Base-by-base conservation (phyloP, 1,140 invertebrate genomes). In the Sinella curviseta region DNA sequence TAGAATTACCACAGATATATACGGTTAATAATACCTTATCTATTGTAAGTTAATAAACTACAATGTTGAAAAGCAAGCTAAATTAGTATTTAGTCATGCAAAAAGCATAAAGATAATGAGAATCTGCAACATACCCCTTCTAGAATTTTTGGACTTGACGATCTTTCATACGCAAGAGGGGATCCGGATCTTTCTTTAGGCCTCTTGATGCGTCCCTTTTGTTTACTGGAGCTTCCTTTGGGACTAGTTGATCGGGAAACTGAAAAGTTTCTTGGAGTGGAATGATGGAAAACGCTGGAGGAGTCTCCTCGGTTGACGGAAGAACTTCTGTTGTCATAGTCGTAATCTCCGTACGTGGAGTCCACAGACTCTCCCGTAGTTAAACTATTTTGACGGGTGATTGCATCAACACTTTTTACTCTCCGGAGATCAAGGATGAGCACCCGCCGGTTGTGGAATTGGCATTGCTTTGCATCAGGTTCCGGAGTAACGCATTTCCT, bases 401-500 rank as follows among this genome's bases (percentile, higher is more conserved):
- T 77, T 0, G 76, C 78, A 77, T 84, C 83, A 0, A 84, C 78
- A 65, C 83, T 84, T 76, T 81, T 82, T 16, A 84, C 81, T 17
- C 79, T 16, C 36, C 83, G 24, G 67, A 84, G 60, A 70, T 84
- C 83, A 28, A 84, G 36, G 75, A 84, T 81, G 12, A 84, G 33
- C 14, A 82, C 78, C 70, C 83, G 35, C 26, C 83, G 60, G 26
- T 78, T 33, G 24, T 84, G 79, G 57, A 82, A 82, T 28, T 80
- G 60, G 70, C 78, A 82, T 60, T 80, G 80, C 34, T 80, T 78
- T 20, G 82, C 54, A 31, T 82, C 83, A 1, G 78, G 80, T 74
- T 84, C 83, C 0, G 83, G 83, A 0, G 83, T 83, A 16, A 77
- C n/a, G 39, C 82, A 83, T 77, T 79, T 81, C 57, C 82, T 30